phyloP scores from a whole-genome alignment of 1,140 invertebrate species.

The Drosophila kurseongensis region DNA sequence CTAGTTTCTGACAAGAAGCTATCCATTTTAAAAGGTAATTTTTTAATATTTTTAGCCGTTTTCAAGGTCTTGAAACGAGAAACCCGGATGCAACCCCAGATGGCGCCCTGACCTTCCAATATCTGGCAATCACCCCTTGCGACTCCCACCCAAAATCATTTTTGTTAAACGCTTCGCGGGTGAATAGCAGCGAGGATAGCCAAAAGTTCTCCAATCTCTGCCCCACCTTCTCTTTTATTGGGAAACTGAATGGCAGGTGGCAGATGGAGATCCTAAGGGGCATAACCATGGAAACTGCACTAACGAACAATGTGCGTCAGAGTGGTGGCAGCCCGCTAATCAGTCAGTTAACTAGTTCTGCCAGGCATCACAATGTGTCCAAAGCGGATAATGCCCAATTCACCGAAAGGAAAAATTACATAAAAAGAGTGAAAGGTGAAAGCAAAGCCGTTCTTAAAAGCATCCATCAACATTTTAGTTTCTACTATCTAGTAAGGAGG shows the following conservation, averaged over 20 bases:
- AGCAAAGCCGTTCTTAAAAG: neutral
- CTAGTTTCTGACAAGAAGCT: too few species aligned
- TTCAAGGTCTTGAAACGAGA: neutral
- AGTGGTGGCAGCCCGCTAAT: conserved; percentile 14
- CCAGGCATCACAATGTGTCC: conserved; percentile 1
- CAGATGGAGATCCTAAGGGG: neutral
- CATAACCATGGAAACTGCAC: conserved; percentile 30
- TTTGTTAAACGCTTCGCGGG: neutral
- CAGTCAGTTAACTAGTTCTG: conserved; percentile 6
- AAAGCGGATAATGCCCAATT: conserved; percentile 21
- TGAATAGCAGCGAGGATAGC: neutral
- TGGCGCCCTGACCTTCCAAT: neutral
- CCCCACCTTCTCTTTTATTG: neutral
- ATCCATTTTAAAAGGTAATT: too few species aligned
- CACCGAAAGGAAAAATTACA: neutral
- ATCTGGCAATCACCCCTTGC: neutral
- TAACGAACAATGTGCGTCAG: conserved; percentile 8
- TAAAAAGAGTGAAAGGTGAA: too few species aligned
- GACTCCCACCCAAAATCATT: neutral
- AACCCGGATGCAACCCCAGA: neutral
- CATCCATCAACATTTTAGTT: neutral
- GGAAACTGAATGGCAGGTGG: conserved; percentile 8
- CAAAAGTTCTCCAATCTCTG: neutral
- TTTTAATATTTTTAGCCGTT: neutral
- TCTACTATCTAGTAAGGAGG: too few species aligned